phyloP scores from a whole-genome alignment of 2,113 vertebrate genomes.

The Pelodiscus sinensis region DNA sequence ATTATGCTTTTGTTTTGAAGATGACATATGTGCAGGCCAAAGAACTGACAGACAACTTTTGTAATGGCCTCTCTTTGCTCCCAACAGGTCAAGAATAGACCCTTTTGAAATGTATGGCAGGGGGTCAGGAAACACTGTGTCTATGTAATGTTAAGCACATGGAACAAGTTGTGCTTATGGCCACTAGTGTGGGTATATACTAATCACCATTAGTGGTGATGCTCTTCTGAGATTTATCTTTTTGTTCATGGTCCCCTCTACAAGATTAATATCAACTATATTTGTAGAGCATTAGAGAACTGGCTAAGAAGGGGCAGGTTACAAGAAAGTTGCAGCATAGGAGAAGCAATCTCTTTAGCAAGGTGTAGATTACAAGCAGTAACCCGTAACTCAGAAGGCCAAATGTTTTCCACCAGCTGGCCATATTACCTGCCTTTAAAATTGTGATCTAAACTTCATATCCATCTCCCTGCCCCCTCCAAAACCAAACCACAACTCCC shows the following conservation, averaged over 20 bases:
- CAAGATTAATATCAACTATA: too few species aligned
- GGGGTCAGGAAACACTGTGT: neutral
- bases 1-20: neutral
- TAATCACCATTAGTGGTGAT: neutral
- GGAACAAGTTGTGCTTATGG: neutral
- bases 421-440: neutral
- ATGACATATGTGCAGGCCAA: rapidly evolving
- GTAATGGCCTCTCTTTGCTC: neutral
- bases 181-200: neutral
- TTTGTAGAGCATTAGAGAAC: too few species aligned
- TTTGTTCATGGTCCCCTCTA: too few species aligned
- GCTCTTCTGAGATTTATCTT: too few species aligned
- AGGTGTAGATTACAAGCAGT: neutral
- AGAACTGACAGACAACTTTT: rapidly evolving
- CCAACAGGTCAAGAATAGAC: neutral
- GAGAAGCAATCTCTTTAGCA: neutral
- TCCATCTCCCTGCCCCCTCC: neutral
- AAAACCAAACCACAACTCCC: too few species aligned
- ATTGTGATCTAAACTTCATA: neutral
- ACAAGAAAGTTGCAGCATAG: rapidly evolving
- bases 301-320: neutral
- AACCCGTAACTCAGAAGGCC: neutral
- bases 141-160: neutral
- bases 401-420: neutral
- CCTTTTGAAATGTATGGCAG: neutral